Evolutionary conservation across 1,140 invertebrate genomes (phyloP).

Genomic region (Drosophila albomicans): DNA sequence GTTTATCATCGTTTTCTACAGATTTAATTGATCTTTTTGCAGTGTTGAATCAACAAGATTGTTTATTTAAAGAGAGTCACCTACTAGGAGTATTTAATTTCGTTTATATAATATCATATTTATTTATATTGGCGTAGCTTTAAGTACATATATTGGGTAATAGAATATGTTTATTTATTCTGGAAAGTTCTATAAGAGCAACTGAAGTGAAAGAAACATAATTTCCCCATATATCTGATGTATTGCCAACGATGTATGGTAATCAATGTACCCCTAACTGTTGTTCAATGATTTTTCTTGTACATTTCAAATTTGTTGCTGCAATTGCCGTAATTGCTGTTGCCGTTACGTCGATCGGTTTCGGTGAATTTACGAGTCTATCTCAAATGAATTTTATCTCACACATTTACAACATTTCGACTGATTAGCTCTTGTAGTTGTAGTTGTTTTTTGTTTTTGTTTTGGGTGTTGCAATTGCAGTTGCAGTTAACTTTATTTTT

Average conservation of each 20-base stretch:
- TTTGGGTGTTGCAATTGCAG: slow-evolving; percentile 38
- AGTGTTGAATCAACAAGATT: neutral
- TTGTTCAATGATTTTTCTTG: slow-evolving; percentile 9
- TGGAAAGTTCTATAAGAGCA: neutral
- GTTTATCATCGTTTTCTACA: neutral
- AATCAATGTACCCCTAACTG: slow-evolving; percentile 29
- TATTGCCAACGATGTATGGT: neutral
- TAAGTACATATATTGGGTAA: neutral
- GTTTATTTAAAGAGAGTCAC: neutral
- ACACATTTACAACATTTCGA: slow-evolving; percentile 44
- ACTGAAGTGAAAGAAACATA: neutral
- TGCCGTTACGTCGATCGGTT: slow-evolving; percentile 27
- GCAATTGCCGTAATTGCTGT: slow-evolving; percentile 47
- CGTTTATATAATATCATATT: too few species aligned
- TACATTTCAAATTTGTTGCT: slow-evolving; percentile 37
- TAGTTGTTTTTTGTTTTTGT: slow-evolving; percentile 34
- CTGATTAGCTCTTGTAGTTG: slow-evolving; percentile 35
- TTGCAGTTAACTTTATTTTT: slow-evolving; percentile 30
- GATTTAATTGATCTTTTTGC: neutral
- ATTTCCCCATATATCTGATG: neutral
- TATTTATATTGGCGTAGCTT: neutral
- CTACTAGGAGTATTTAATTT: too few species aligned
- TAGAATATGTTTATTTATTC: neutral
- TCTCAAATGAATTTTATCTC: slow-evolving; percentile 48
- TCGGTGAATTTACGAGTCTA: neutral